phyloP scores from a whole-genome alignment of 2,113 vertebrate species.

The Notiomystis cincta region DNA sequence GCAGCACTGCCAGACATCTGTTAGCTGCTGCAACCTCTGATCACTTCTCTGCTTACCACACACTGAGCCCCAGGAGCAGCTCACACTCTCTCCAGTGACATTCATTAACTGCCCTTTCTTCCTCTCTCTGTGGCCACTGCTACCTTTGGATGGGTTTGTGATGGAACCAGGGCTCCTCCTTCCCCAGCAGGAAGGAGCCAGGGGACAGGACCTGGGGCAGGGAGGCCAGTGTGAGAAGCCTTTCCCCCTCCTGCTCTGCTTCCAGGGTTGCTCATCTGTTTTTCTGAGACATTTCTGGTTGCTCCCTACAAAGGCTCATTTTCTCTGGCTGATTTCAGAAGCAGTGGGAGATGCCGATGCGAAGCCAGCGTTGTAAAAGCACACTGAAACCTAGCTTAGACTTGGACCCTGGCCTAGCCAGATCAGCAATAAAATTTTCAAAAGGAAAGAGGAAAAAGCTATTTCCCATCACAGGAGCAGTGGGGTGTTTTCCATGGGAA shows the following conservation, averaged over 20 bases:
- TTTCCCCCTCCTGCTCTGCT: neutral
- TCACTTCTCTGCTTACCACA: neutral
- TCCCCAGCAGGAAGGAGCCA: neutral
- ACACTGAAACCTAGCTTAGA: conserved; percentile 45
- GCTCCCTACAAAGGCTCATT: conserved; percentile 34
- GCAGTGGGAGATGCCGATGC: conserved; percentile 37
- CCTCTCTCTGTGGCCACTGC: neutral
- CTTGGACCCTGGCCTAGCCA: conserved; percentile 54
- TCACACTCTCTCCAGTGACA: neutral
- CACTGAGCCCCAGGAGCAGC: neutral
- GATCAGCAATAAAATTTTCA: conserved; percentile 67
- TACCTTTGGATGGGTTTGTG: neutral
- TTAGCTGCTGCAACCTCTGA: neutral
- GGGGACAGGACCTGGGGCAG: neutral
- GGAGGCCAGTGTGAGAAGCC: neutral
- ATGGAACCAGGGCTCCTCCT: neutral
- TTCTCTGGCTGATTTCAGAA: conserved; percentile 50
- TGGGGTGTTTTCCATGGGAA: conserved; percentile 66
- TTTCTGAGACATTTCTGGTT: conserved; percentile 2
- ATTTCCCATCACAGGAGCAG: conserved; percentile 64
- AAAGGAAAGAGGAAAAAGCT: conserved; percentile 46
- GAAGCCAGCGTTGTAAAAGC: conserved; percentile 50
- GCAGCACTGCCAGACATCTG: neutral
- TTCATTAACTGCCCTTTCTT: neutral
- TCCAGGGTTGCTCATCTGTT: neutral